Evolutionary conservation across 2,113 vertebrate species (phyloP).

Genomic region (Trematomus loennbergii): DNA sequence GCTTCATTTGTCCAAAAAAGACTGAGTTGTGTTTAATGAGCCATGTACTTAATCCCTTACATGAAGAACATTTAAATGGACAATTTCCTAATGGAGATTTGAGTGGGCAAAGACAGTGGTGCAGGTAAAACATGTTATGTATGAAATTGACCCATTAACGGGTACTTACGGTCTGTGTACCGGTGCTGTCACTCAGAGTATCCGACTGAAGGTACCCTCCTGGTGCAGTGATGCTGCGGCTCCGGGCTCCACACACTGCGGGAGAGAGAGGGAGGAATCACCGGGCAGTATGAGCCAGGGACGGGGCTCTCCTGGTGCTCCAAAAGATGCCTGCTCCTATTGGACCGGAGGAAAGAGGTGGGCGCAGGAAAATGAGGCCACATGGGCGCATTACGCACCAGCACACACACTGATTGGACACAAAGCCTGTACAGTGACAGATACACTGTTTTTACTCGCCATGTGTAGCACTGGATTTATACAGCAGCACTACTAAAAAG

Average conservation of each 20-base stretch:
- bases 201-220: neutral
- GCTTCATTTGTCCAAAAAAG: neutral
- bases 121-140: too few species aligned
- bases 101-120: neutral
- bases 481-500: too few species aligned
- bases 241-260: neutral
- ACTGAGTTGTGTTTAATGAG: neutral
- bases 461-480: neutral
- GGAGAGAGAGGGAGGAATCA: neutral
- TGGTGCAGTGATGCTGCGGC: conserved; percentile 28
- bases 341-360: conserved; percentile 54
- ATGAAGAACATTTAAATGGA: neutral
- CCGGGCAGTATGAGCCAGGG: conserved; percentile 19
- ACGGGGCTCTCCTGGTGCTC: conserved; percentile 38
- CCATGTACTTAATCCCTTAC: neutral
- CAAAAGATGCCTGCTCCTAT: conserved; percentile 32
- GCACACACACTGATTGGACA: conserved; percentile 30
- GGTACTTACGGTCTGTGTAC: conserved; percentile 34
- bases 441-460: neutral
- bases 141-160: neutral
- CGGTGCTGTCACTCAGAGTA: conserved; percentile 1
- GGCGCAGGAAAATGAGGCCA: conserved; percentile 29
- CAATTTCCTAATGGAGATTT: neutral
- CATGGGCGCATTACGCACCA: conserved; percentile 49
- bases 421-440: neutral